Percentiles rank a stretch among this genome's conserved stretches.
Evolutionary conservation across 1,140 invertebrate species (phyloP).

Genomic region (Anthonomus grandis): DNA sequence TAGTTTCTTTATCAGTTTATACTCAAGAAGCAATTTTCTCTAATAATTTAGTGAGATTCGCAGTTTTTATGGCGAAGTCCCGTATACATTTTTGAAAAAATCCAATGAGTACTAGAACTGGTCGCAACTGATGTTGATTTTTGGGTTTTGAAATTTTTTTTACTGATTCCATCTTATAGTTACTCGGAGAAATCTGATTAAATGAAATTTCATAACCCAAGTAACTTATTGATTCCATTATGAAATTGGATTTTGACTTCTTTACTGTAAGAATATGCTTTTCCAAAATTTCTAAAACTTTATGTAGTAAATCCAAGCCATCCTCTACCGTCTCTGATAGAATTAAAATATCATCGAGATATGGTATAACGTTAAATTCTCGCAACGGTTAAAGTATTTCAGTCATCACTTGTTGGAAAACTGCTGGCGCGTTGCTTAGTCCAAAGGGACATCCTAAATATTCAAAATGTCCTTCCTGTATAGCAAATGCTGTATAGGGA

Average conservation of each 20-base stretch:
- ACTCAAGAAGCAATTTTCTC: neutral
- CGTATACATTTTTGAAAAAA: constrained; percentile 8
- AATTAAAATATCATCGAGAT: constrained; percentile 50
- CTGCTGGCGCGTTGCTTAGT: neutral
- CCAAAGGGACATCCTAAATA: neutral
- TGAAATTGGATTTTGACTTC: neutral
- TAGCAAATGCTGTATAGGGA: constrained; percentile 1
- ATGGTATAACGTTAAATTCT: constrained; percentile 22
- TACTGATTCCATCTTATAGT: neutral
- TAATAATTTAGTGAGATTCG: neutral
- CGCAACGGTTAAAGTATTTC: constrained; percentile 10
- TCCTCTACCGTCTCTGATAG: constrained; percentile 42
- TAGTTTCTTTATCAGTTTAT: neutral
- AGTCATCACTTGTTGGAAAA: constrained; percentile 9
- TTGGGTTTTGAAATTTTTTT: neutral
- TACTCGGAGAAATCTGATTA: neutral
- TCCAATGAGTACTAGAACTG: neutral
- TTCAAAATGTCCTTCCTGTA: neutral
- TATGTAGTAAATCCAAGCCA: constrained; percentile 41
- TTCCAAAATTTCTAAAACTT: constrained; percentile 26
- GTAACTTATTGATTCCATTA: constrained; percentile 1
- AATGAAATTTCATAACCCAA: neutral
- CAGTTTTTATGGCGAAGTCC: constrained; percentile 2
- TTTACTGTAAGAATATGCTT: neutral
- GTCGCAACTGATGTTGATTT: constrained; percentile 1